Evolutionary conservation across 1,140 invertebrate species (phyloP).

Genomic region (Hestina assimilis): DNA sequence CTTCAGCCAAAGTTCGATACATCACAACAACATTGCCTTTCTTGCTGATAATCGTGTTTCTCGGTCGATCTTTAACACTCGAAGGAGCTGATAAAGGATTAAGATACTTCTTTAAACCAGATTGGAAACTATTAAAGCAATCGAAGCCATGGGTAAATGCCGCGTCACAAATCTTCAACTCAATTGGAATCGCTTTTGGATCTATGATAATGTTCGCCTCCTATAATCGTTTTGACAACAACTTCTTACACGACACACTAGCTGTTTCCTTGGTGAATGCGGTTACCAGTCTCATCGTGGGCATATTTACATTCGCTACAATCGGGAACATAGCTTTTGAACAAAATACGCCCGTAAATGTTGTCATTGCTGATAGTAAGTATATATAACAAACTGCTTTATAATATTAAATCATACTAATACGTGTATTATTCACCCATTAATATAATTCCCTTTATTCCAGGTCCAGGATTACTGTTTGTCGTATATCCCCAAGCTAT

Average conservation of each 20-base stretch:
- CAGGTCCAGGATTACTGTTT: constrained; percentile 92
- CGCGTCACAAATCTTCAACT: constrained; percentile 95
- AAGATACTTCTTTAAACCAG: constrained; percentile 92
- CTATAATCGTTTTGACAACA: constrained; percentile 95
- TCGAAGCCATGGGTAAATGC: constrained; percentile 95
- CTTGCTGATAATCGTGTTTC: constrained; percentile 88
- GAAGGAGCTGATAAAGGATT: constrained; percentile 89
- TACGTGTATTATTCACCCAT: background rate
- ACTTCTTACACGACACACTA: constrained; percentile 90
- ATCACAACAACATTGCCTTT: constrained; percentile 93
- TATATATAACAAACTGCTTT: constrained; percentile 27
- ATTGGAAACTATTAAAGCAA: constrained; percentile 89
- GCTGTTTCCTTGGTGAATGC: constrained; percentile 90
- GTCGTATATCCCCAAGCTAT: constrained; percentile 94
- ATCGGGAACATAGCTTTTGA: constrained; percentile 92
- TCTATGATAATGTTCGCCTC: constrained; percentile 97
- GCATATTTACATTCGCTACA: constrained; percentile 92
- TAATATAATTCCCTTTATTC: constrained; percentile 40
- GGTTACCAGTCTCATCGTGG: constrained; percentile 89
- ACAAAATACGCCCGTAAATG: constrained; percentile 86
- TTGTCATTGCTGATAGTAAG: constrained; percentile 91
- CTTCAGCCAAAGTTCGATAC: constrained; percentile 90
- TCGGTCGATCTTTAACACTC: constrained; percentile 87
- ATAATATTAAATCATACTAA: background rate
- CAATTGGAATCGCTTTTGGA: constrained; percentile 93